phyloP scores from a whole-genome alignment of 2,888 invertebrate genomes.

The Aphrophora alni region DNA sequence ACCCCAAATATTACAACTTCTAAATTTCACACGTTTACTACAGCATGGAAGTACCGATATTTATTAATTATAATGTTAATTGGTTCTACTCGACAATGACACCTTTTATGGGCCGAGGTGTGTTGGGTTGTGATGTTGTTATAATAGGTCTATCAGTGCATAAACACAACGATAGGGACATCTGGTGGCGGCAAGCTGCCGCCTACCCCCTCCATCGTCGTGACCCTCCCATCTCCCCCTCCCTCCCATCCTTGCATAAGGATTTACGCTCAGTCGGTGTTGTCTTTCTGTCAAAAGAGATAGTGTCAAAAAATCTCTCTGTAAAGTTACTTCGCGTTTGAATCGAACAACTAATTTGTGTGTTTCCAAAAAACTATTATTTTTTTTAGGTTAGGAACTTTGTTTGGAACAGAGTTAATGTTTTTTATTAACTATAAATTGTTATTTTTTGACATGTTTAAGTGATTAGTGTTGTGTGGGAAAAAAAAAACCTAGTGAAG shows the following conservation, averaged over 20 bases:
- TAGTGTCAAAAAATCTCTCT: too few species aligned
- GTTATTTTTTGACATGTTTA: not conserved
- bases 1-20: too few species aligned
- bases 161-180: not conserved
- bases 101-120: slow-evolving; percentile 4
- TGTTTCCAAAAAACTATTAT: not conserved
- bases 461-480: not conserved
- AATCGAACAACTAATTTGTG: too few species aligned
- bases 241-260: not conserved
- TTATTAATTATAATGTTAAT: too few species aligned
- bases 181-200: not conserved
- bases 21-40: too few species aligned
- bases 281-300: not conserved
- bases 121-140: not conserved
- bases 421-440: not conserved
- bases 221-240: not conserved
- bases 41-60: too few species aligned
- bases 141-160: not conserved
- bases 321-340: not conserved
- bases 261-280: not conserved
- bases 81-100: not conserved
- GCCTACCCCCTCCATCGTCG: not conserved
- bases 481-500: not conserved
- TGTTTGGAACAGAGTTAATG: too few species aligned
- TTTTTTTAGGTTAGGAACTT: not conserved